Evolutionary conservation across 2,888 invertebrate species (phyloP), one percentile per base, ranked within the genome.

Genomic region (Eledona agricola): DNA sequence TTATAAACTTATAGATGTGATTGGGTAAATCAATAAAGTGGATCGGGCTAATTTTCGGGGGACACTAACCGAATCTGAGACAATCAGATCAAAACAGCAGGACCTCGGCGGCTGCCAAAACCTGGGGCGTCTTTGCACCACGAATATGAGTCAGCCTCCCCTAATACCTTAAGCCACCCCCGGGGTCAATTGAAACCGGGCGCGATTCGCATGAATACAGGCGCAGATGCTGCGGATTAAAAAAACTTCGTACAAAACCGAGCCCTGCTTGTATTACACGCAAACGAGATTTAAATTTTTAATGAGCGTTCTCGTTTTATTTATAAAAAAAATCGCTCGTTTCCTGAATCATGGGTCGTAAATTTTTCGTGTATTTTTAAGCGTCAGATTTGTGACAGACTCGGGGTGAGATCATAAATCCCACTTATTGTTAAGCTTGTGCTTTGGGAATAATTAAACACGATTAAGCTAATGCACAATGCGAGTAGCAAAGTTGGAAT

Each of bases 1-100:
- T n/a, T n/a, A n/a, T n/a, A n/a, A n/a, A n/a, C n/a, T n/a, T 19
- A 35, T 4, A 40, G 28, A 40, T 40, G 28, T 28, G 20, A 43
- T 43, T 31, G 49, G 37, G 32, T 59, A 58, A 62, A 62, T 59
- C 62, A 62, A 62, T 62, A 58, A 57, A 40, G 57, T 46, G 50
- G 51, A 62, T 60, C 46, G 49, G 43, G 57, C 62, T 62, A 62
- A 62, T 62, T 62, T 55, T 53, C 20, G 23, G 45, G 60, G 58
- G 59, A 50, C 46, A 49, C 49, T 62, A 63, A 62, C 63, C 56
- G 63, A 62, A 66, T 66, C 65, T 56, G 62, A 59, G 62, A 65
- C 65, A 66, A 66, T 66, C 65, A 63, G 65, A 64, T 66, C 63
- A 65, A 60, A 65, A 60, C 66, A 62, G 64, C 60, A 55, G 65